phyloP scores from a whole-genome alignment of 2,888 invertebrate genomes.

The Pachymerium ferrugineum region DNA sequence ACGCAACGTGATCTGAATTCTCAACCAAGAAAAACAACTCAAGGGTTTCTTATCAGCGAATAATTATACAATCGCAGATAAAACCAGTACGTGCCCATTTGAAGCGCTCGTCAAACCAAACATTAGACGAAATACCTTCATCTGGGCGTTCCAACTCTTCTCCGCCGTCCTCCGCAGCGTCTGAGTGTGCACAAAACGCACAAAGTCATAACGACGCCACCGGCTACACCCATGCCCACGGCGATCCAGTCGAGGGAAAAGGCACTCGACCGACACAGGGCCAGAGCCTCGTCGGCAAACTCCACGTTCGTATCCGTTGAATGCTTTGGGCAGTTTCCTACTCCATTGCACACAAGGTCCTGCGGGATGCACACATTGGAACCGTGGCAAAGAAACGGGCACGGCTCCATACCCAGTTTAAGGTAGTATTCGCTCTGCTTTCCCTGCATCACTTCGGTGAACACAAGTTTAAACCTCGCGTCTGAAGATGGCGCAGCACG shows the following conservation, averaged over 20 bases:
- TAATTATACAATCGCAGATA: no score
- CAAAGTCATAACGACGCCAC: conserved; percentile 56
- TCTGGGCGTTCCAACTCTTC: conserved; percentile 16
- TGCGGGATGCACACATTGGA: conserved; percentile 76
- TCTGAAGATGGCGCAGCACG: conserved; percentile 59
- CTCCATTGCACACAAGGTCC: conserved; percentile 77
- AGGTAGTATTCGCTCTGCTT: conserved; percentile 31
- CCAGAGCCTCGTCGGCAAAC: conserved; percentile 39
- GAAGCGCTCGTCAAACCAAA: background rate
- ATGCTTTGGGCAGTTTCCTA: conserved; percentile 68
- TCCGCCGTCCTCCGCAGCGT: conserved; percentile 48
- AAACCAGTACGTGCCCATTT: no score
- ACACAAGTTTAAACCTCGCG: conserved; percentile 81
- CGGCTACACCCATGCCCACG: conserved; percentile 57
- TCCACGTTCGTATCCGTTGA: conserved; percentile 9
- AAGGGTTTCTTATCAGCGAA: no score
- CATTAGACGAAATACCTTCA: background rate
- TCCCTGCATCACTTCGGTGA: conserved; percentile 77
- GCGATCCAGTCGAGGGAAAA: conserved; percentile 58
- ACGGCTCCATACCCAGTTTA: conserved; percentile 53
- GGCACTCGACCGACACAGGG: conserved; percentile 38
- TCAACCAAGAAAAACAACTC: no score
- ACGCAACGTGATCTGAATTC: no score
- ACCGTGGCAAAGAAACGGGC: conserved; percentile 80
- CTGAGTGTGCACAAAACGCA: conserved; percentile 59